Percentiles rank a stretch among this genome's conserved stretches.
These are phyloP conservation scores for Catotricha subobsoleta DNA, from an alignment of 2,888 invertebrate genomes.

Conservation along the genomic window DNA sequence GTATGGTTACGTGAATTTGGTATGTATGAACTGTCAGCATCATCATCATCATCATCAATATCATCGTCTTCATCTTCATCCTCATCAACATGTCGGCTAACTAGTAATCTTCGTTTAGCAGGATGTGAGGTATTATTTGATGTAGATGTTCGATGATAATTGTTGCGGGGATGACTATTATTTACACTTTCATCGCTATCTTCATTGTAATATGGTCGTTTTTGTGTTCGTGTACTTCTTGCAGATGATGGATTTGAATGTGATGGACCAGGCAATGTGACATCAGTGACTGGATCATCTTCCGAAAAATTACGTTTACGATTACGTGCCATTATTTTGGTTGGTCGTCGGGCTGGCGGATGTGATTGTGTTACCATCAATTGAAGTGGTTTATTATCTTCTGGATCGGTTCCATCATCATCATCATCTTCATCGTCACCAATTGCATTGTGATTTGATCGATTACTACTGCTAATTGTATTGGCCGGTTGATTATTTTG, in stretches of 20 bases:
- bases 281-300: constrained; percentile 11
- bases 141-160: too few relatives aligned
- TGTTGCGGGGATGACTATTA: too few relatives aligned
- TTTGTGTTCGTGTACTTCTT: constrained; percentile 23
- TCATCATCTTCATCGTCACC: constrained; percentile 11
- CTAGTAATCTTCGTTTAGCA: too few relatives aligned
- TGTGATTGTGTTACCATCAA: constrained; percentile 24
- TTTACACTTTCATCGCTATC: constrained; percentile 35
- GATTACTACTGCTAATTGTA: neutral
- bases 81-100: too few relatives aligned
- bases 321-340: too few relatives aligned
- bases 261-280: constrained; percentile 9
- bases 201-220: constrained; percentile 39
- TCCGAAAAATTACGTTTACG: neutral
- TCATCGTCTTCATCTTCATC: neutral
- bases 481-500: neutral
- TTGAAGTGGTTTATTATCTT: constrained; percentile 28
- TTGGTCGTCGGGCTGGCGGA: neutral
- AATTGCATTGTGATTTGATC: constrained; percentile 7
- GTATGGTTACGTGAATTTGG: neutral
- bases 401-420: constrained; percentile 23
- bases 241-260: constrained; percentile 9
- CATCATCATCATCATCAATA: neutral
- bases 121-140: too few relatives aligned
- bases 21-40: neutral